Evolutionary conservation across 2,113 vertebrate genomes (phyloP).

Genomic region (Salvelinus alpinus): DNA sequence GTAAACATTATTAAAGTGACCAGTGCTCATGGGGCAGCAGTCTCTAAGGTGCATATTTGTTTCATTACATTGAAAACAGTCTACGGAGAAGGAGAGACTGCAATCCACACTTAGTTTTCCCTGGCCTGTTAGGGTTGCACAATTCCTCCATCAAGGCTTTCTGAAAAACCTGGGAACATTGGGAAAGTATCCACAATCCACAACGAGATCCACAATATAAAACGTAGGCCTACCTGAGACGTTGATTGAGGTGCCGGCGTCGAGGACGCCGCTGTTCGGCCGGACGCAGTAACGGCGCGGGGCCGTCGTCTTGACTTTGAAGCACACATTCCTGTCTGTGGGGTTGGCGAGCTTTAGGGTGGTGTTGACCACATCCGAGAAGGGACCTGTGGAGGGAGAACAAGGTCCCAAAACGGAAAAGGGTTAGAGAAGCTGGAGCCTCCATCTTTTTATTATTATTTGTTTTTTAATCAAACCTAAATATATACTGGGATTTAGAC

Average conservation of each 20-base stretch:
- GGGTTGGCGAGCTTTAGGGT: slow-evolving; percentile 96
- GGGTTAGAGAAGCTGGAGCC: background rate
- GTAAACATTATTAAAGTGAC: too few relatives aligned
- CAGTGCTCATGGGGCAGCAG: too few relatives aligned
- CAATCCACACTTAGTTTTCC: too few relatives aligned
- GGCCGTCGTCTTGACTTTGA: slow-evolving; percentile 99
- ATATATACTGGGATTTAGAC: too few relatives aligned
- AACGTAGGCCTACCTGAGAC: slow-evolving; percentile 85
- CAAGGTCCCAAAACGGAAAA: slow-evolving; percentile 2
- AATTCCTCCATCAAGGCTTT: too few relatives aligned
- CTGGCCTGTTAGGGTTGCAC: too few relatives aligned
- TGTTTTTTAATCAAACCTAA: background rate
- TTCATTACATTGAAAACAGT: too few relatives aligned
- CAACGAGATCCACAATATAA: too few relatives aligned
- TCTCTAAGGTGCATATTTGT: too few relatives aligned
- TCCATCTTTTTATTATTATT: background rate
- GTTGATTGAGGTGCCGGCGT: slow-evolving; percentile 94
- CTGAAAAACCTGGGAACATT: too few relatives aligned
- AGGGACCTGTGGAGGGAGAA: slow-evolving; percentile 82
- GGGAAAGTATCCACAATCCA: too few relatives aligned
- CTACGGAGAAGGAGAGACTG: too few relatives aligned
- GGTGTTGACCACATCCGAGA: slow-evolving; percentile 96
- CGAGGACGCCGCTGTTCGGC: slow-evolving; percentile 97
- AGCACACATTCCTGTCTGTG: slow-evolving; percentile 94
- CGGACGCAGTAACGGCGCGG: slow-evolving; percentile 97